These are phyloP conservation scores for Lepidurus packardi DNA, from an alignment of 1,140 invertebrate genomes.

Conservation along the genomic window DNA sequence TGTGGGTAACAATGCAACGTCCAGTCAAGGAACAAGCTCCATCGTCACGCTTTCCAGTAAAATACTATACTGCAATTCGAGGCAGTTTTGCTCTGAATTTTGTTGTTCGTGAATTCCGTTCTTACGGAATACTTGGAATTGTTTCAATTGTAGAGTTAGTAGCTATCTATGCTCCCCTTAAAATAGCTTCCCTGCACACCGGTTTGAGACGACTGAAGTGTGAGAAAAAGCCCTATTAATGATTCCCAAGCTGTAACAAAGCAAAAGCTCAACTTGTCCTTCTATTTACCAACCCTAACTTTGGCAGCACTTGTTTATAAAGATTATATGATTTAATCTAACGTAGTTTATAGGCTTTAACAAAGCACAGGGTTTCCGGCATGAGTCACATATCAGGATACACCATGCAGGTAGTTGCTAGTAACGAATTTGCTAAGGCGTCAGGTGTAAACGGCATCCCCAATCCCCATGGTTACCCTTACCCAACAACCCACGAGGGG, in stretches of 20 bases:
- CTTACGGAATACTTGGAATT: neutral
- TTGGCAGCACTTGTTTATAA: neutral
- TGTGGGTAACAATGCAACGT: neutral
- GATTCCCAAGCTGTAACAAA: neutral
- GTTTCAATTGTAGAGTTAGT: neutral
- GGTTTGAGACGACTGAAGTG: too few species aligned
- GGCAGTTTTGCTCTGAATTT: conserved; percentile 8
- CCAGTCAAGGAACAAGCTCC: too few species aligned
- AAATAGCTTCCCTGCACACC: too few species aligned
- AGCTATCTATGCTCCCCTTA: too few species aligned
- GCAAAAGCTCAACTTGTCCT: neutral
- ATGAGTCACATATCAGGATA: conserved; percentile 13
- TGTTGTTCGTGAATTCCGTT: neutral
- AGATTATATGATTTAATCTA: neutral
- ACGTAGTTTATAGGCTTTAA: neutral
- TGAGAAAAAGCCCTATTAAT: neutral
- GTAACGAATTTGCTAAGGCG: conserved; percentile 1
- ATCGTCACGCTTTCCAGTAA: too few species aligned
- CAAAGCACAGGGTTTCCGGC: neutral
- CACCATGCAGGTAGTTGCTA: neutral
- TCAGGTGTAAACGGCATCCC: neutral
- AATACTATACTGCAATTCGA: neutral
- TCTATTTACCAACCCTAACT: neutral
- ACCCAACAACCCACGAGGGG: neutral
- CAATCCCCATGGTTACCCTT: neutral